phyloP scores from a whole-genome alignment of 1,140 invertebrate genomes.

The Aphidius ervi region DNA sequence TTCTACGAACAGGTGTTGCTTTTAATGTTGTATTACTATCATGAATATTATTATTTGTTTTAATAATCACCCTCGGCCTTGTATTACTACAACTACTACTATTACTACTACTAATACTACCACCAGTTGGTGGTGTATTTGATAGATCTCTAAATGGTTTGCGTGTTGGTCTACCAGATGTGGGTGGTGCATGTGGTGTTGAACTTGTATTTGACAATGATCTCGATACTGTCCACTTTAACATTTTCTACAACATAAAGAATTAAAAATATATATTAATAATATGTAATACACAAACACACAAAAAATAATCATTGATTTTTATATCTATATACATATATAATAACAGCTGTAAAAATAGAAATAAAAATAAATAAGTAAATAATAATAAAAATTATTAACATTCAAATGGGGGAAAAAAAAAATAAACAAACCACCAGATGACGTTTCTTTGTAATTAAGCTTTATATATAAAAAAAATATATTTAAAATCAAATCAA shows the following conservation, averaged over 20 bases:
- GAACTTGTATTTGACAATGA: slow-evolving; percentile 47
- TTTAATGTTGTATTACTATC: slow-evolving; percentile 28
- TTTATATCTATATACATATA: too few species aligned
- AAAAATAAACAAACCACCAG: too few species aligned
- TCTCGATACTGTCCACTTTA: slow-evolving; percentile 53
- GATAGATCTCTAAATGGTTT: slow-evolving; percentile 47
- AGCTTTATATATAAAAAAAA: too few species aligned
- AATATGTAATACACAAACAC: too few species aligned
- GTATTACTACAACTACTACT: slow-evolving; percentile 10
- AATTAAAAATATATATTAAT: slow-evolving; percentile 13
- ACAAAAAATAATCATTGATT: too few species aligned
- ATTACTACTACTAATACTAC: too few species aligned
- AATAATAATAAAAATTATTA: too few species aligned
- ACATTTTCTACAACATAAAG: slow-evolving; percentile 38
- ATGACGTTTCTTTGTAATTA: too few species aligned
- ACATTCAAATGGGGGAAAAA: too few species aligned
- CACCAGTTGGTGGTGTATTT: slow-evolving; percentile 45
- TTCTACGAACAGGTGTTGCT: slow-evolving; percentile 37
- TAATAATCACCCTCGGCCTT: slow-evolving; percentile 25
- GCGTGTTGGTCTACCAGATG: slow-evolving; percentile 36
- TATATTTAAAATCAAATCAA: background rate
- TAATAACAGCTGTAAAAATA: background rate
- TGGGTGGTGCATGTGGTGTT: slow-evolving; percentile 41
- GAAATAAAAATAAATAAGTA: background rate
- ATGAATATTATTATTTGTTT: slow-evolving; percentile 8